These are phyloP conservation scores for Hippocampus zosterae DNA, from an alignment of 2,113 vertebrate species.

Conservation along the genomic window DNA sequence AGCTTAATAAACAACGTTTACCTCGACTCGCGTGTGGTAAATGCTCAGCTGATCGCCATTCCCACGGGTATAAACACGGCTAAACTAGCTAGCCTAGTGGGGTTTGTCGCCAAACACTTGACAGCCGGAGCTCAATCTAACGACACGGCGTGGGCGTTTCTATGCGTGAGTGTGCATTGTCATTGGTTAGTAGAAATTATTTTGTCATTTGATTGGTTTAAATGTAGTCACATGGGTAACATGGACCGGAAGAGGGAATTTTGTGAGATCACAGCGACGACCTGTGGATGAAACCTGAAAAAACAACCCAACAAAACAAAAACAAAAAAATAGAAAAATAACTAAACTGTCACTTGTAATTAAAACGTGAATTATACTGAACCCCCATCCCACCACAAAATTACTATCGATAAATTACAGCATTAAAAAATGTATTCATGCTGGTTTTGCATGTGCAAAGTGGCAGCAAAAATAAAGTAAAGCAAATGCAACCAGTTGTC, in stretches of 20 bases:
- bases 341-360: not conserved
- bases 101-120: slow-evolving; percentile 45
- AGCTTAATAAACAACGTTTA: not conserved
- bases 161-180: accelerated
- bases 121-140: slow-evolving; percentile 58
- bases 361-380: not conserved
- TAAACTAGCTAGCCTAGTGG: slow-evolving; percentile 9
- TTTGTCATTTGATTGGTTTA: slow-evolving; percentile 26
- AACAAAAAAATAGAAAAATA: not conserved
- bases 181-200: slow-evolving; percentile 32
- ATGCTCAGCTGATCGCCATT: slow-evolving; percentile 23
- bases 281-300: not conserved
- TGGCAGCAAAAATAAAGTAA: not conserved
- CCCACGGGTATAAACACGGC: slow-evolving; percentile 25
- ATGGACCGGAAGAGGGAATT: too few relatives aligned
- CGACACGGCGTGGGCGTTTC: slow-evolving; percentile 33
- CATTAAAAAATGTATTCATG: not conserved
- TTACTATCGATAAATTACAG: not conserved
- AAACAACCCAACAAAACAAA: not conserved
- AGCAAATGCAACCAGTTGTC: slow-evolving; percentile 2
- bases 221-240: not conserved
- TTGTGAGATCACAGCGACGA: not conserved
- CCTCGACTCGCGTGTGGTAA: not conserved
- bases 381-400: not conserved
- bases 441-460: not conserved